Base-by-base conservation (phyloP, 2,888 invertebrate species). In the Pasiphila rectangulata region DNA sequence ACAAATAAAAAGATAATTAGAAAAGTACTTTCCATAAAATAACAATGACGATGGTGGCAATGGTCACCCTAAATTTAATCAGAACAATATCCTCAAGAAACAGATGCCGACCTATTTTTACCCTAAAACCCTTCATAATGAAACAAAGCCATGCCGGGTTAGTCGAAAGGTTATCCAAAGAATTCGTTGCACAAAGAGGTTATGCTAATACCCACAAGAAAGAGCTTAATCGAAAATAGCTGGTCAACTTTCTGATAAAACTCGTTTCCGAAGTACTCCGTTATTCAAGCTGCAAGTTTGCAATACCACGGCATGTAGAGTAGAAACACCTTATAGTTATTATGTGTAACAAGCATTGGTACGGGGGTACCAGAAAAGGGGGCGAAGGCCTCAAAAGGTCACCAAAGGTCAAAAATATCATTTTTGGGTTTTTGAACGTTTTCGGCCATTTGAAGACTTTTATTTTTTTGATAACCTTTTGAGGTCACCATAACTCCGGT, bases 141-240 rank as follows among this genome's bases (percentile, higher is more conserved):
- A 45, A 45, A 50, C 45, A 50, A 50, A 41, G 50, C 45, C 19
- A 25, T 13, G 30, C 12, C 10, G 23, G 38, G 41, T 36, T 41
- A 13, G 35, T 48, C 30, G 37, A 45, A 40, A 50, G 45, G 45
- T 42, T 50, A 45, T 45, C 37, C 34, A 5, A 45, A 42, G 41
- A 50, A 45, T 37, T 45, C 40, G 49, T 49, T 49, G 49, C 40
- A 49, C 54, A 56, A 59, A 59, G 54, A 32, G 54, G 54, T 53
- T 59, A 57, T 59, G 55, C 34, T 51, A 59, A 59, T 56, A 30
- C 41, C 9, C 20, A 38, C 42, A 3, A 32, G 27, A 25, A 32
- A 23, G 32, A 42, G 48, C 32, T 34, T 10, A 32, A 35, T 39
- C 5, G 10, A 15, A 30, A 39, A 43, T 15, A 43, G 27, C 38